Evolutionary conservation across 2,113 vertebrate species (phyloP).

Genomic region (Phocoena sinus): DNA sequence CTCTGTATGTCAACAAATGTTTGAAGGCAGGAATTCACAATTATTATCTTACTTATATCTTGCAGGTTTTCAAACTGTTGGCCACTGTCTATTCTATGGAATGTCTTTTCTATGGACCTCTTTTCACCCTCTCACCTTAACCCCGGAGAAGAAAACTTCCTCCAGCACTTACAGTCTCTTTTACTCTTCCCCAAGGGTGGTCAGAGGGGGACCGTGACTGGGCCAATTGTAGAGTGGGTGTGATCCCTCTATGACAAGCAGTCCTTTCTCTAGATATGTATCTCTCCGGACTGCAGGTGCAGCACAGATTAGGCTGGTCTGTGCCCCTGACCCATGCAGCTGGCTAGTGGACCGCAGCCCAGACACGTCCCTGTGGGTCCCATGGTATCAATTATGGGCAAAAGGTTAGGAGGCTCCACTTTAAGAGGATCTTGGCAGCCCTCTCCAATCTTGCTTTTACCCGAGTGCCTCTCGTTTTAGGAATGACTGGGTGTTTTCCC

Average conservation of each 20-base stretch:
- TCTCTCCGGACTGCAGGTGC: background rate
- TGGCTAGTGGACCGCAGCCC: background rate
- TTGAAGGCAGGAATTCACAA: background rate
- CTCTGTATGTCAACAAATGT: background rate
- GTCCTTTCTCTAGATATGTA: background rate
- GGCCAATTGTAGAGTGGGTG: background rate
- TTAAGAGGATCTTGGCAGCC: background rate
- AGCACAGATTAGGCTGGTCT: background rate
- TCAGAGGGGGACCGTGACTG: background rate
- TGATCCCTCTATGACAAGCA: background rate
- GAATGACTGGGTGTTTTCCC: background rate
- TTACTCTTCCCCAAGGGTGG: background rate
- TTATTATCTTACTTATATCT: background rate
- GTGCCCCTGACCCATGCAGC: background rate
- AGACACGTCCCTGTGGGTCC: accelerated
- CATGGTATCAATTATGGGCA: background rate
- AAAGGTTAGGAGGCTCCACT: background rate
- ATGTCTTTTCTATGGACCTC: background rate
- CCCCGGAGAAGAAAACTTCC: background rate
- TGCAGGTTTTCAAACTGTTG: background rate
- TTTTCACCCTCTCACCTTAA: background rate
- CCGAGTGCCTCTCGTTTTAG: background rate
- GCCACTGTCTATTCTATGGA: background rate
- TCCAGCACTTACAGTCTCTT: background rate
- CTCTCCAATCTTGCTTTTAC: background rate